These are phyloP conservation scores for Hanleya hanleyi DNA, from an alignment of 2,888 invertebrate genomes.

Conservation along the genomic window DNA sequence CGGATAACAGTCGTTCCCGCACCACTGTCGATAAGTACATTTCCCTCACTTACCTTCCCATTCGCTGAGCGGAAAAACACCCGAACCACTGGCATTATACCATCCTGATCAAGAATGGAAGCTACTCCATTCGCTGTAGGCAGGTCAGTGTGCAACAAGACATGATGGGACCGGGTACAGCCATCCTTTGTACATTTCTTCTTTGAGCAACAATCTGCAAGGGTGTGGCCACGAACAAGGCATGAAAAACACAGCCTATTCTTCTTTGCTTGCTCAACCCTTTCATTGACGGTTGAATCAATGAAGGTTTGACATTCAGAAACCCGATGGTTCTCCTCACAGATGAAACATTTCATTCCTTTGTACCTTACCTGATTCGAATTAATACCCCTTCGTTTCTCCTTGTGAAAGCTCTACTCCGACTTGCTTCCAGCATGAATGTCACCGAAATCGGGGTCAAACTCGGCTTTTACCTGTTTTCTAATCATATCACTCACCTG, in stretches of 20 bases:
- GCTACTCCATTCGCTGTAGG: neutral
- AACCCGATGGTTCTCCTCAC: constrained; percentile 1
- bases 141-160: constrained; percentile 13
- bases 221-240: neutral
- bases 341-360: neutral
- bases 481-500: constrained; percentile 4
- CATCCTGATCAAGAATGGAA: constrained; percentile 6
- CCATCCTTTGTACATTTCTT: constrained; percentile 1
- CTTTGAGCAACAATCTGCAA: neutral
- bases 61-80: neutral
- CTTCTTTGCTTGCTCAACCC: neutral
- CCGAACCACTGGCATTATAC: constrained; percentile 11
- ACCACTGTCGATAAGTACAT: neutral
- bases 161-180: constrained; percentile 14
- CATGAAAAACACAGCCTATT: constrained; percentile 15
- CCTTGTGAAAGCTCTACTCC: neutral
- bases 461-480: constrained; percentile 9
- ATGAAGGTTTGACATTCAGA: constrained; percentile 10
- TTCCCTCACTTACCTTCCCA: neutral
- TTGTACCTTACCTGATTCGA: neutral
- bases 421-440: constrained; percentile 1
- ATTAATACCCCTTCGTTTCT: neutral
- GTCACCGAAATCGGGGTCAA: constrained; percentile 8
- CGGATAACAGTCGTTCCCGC: too few relatives aligned
- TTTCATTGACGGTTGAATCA: neutral